Base-by-base conservation (phyloP, 2,888 invertebrate species). In the Drepanosiphum platanoidis region DNA sequence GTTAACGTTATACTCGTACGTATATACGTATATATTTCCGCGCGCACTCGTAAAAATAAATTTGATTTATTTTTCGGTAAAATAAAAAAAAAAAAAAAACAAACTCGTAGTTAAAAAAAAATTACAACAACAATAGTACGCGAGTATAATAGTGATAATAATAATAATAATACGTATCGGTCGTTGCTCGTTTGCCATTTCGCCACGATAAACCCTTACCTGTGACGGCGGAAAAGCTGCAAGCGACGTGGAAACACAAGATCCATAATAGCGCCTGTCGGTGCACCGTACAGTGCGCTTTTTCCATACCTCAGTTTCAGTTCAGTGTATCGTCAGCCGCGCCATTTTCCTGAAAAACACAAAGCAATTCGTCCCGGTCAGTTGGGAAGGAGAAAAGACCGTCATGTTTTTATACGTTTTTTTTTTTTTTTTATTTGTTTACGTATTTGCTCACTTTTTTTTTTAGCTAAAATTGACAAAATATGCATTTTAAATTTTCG, bases 241-340 rank as follows among this genome's bases (percentile, higher is more conserved):
- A 68, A 68, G 66, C 68, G 22, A 84, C 75, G 52, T 66, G 52
- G 58, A 84, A 77, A 68, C 77, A 84, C 46, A 75, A 77, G 27
- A 84, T 58, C 84, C 84, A 84, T 52, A n/a, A n/a, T n/a, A 84
- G 84, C 52, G 75, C 84, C 66, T 77, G 75, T 27, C 74, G 75
- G 77, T 84, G 84, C 75, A 75, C 84, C 46, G 66, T 66, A 22
- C 66, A 58, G 36, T 77, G 36, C 66, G 15, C 75, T 77, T 39
- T 84, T 77, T 75, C 84, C 84, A 84, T 84, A 22, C 75, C 77
- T 68, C 52, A n/a, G 30, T 58, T 77, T 84, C 84, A 77, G 46
- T 77, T 61, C 27, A n/a, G 52, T 39, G 22, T n/a, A n/a, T n/a
- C n/a, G n/a, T 84, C 9, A 46, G 27, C 30, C 9, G 3, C 34